Base-by-base conservation (phyloP, 2,797 vertebrate species). In the Champsocephalus gunnari region DNA sequence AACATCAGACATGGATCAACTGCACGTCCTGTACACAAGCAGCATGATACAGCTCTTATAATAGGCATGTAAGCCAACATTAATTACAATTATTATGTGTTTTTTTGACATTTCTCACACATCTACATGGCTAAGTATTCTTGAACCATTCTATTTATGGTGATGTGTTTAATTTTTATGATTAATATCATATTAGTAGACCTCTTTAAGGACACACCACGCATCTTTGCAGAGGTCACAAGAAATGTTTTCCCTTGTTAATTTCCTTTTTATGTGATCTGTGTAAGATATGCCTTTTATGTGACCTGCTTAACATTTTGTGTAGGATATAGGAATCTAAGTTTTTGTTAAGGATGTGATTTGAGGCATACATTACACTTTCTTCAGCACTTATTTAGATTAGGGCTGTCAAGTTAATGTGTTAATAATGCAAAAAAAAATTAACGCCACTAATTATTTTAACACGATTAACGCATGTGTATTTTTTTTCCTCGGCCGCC, bases 1-100 rank as follows among this genome's bases (percentile, higher is more conserved):
- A 83, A 76, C 80, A 89, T 71, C 76, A 84, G 75, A 84, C 80
- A 79, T 63, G 53, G 79, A 89, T 87, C 66, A 81, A 53, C 73
- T 54, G 60, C 59, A 59, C 3, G 2, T 78, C 76, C 67, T 21
- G 17, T 44, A 55, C 7, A 56, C 41, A 69, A 66, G 19, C 41
- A 63, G 45, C n/a, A 45, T 2, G 9, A 58, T 80, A 13, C 66
- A 59, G 32, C 41, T 60, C 11, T 60, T 34, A 24, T 73, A 32
- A 67, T 32, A 51, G 48, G 63, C 74, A 75, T 64, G 66, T 47
- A 48, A 58, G 38, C 41, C 57, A 21, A 34, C 17, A 74, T 75
- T 38, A 14, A 19, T 88, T 69, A 6, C 57, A 51, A 32, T 73
- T 48, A 66, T 14, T 38, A 24, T 6, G 47, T 48, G n/a, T 49